Base-by-base conservation (phyloP, 1,140 invertebrate genomes). In the Euschistus heros region DNA sequence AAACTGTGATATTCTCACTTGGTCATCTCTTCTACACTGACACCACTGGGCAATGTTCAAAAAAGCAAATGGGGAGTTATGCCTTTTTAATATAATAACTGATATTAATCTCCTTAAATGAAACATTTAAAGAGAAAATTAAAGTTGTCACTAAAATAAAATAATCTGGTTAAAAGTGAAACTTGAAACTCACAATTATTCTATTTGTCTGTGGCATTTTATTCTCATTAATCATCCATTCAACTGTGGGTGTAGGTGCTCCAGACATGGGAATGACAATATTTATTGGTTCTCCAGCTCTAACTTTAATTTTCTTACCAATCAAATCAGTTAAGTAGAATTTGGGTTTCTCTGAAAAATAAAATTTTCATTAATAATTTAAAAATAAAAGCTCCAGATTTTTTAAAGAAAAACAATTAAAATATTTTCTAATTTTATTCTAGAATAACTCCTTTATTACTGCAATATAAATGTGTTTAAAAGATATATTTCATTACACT, bases 201-300 rank as follows among this genome's bases (percentile, higher is more conserved):
- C 87, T 84, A 65, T 86, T 85, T 17, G 84, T 85, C 70, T 87
- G 84, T 8, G 83, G 76, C 6, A 96, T 73, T 64, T 80, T 80
- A 47, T 84, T 79, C 8, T 83, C 83, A 73, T 92, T 87, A 73
- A 91, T 92, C 10, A 81, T 83, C 97, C 97, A 99, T 71, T 88
- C 84, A 66, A 97, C 86, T 3, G 82, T 89, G 0, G 97, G 97
- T 57, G 87, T 89, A 1, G 97, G 97, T 24, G 96, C 90, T 66
- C 97, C 97, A 69, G 87, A 86, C 57, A 98, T 84, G 62, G 94
- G 94, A 76, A 99, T 93, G 72, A 86, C 86, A 68, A 99, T 85
- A 71, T 94, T 92, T 59, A 99, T 88, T 5, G 96, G 95, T 78
- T 99, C 96, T 67, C 97, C 97, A 72, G 95, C 97, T 30, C 93